Conservation (phyloP, 1,140 invertebrate genomes). For the Lucilia sericata region DNA sequence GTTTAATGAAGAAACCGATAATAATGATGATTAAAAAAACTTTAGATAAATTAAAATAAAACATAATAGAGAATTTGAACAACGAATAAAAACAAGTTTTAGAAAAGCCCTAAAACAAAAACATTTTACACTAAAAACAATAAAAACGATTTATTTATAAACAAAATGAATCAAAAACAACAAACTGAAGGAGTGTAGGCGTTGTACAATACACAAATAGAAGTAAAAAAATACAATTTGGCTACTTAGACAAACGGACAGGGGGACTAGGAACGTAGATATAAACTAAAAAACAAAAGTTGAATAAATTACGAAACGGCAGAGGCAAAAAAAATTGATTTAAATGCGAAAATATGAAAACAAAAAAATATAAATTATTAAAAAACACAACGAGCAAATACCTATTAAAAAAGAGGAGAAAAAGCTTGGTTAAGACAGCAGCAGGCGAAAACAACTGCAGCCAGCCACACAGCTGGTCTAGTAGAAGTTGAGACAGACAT, state of each 20-base stretch:
- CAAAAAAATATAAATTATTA: too few relatives aligned
- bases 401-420: neutral
- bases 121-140: neutral
- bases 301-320: conserved; percentile 8
- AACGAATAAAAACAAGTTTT: neutral
- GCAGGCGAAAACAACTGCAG: neutral
- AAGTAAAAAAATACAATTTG: too few relatives aligned
- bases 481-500: neutral
- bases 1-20: neutral
- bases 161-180: neutral
- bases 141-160: conserved; percentile 19
- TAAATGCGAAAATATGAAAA: neutral
- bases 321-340: neutral
- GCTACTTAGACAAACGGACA: neutral
- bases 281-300: neutral
- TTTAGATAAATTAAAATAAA: too few relatives aligned
- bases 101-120: neutral
- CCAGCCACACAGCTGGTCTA: neutral
- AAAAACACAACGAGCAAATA: too few relatives aligned
- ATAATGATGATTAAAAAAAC: neutral
- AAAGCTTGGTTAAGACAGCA: neutral
- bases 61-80: too few relatives aligned
- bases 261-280: neutral
- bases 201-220: neutral
- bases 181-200: neutral